A percentile compares a stretch with the other conserved stretches of the same genome.
These are phyloP conservation scores for Diplodus sargus DNA, from an alignment of 2,797 vertebrate species.

Conservation along the genomic window DNA sequence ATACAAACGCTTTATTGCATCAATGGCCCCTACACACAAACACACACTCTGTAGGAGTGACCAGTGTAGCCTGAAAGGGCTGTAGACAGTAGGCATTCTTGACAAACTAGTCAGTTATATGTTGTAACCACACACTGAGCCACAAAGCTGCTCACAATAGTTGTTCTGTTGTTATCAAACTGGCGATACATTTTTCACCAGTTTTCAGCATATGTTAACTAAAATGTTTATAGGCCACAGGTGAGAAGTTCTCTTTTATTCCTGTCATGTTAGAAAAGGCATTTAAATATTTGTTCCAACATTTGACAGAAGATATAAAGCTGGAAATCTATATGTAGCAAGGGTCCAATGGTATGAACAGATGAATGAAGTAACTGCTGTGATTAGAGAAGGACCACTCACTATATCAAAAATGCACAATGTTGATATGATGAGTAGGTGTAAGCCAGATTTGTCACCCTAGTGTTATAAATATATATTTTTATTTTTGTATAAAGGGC, in stretches of 20 bases:
- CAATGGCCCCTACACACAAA: neutral
- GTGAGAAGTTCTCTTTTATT: neutral
- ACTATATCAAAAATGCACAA: neutral
- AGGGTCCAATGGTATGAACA: neutral
- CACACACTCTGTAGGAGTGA: neutral
- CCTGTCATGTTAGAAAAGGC: neutral
- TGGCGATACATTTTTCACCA: neutral
- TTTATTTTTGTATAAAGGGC: neutral
- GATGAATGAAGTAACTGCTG: neutral
- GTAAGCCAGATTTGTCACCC: neutral
- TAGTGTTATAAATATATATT: neutral
- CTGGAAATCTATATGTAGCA: neutral
- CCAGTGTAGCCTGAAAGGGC: neutral
- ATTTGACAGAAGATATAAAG: neutral
- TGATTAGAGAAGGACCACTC: neutral
- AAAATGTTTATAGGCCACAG: neutral
- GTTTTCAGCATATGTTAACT: neutral
- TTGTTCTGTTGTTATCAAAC: neutral
- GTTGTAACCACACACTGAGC: constrained; percentile 25
- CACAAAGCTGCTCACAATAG: neutral
- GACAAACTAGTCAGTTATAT: constrained; percentile 23
- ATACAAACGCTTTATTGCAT: neutral
- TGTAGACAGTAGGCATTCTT: constrained; percentile 6
- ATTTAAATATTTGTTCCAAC: neutral
- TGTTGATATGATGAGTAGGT: neutral